A percentile compares a stretch with the other conserved stretches of the same genome.
Evolutionary conservation across 2,797 vertebrate genomes (phyloP).

Genomic region (Apodemus agrarius): DNA sequence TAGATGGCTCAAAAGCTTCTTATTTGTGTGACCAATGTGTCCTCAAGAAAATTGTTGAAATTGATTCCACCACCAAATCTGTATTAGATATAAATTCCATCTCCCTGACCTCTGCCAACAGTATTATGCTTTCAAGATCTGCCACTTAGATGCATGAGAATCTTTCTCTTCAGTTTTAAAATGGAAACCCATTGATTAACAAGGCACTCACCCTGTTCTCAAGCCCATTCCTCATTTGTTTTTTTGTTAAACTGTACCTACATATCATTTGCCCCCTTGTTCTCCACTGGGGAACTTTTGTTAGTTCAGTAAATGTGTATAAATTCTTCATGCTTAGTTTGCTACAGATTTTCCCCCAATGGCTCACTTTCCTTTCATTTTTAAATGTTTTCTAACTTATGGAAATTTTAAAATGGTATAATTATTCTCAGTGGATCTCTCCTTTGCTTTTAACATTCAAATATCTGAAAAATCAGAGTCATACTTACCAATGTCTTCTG

Average conservation of each 20-base stretch:
- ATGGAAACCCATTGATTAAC: constrained; percentile 11
- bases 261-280: background rate
- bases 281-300: background rate
- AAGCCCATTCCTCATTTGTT: background rate
- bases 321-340: background rate
- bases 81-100: constrained; percentile 42
- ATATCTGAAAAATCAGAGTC: constrained; percentile 23
- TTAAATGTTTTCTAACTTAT: background rate
- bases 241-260: background rate
- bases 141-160: background rate
- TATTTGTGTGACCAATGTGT: constrained; percentile 15
- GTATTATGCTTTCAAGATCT: constrained; percentile 48
- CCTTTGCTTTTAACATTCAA: constrained; percentile 44
- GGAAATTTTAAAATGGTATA: constrained; percentile 1
- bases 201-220: background rate
- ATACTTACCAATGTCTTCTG: background rate
- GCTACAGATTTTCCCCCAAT: background rate
- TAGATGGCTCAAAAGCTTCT: background rate
- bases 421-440: background rate
- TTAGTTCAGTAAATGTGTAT: background rate
- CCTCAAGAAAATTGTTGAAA: constrained; percentile 49
- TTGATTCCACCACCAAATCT: constrained; percentile 40
- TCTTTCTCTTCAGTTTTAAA: constrained; percentile 52
- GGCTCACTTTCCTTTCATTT: constrained; percentile 1
- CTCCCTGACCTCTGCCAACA: background rate